phyloP scores from a whole-genome alignment of 2,797 vertebrate species.

The Mallotus villosus region DNA sequence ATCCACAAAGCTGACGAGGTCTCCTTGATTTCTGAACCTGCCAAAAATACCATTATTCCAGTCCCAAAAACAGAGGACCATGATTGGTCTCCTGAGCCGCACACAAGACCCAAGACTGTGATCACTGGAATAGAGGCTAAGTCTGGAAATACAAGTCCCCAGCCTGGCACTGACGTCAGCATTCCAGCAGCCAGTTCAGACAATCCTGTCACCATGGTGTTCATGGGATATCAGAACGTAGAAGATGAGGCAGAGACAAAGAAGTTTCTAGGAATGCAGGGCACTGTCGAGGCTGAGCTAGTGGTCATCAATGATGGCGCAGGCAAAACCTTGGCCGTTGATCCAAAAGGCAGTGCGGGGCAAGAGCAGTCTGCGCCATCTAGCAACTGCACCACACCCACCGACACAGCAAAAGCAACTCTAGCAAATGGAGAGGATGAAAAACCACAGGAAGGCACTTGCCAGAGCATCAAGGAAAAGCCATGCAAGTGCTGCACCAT shows the following conservation, averaged over 20 bases:
- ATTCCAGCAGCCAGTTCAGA: slow-evolving; percentile 73
- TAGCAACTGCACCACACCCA: slow-evolving; percentile 72
- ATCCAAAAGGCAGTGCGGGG: neutral
- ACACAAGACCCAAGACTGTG: slow-evolving; percentile 55
- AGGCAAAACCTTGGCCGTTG: slow-evolving; percentile 54
- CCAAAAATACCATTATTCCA: slow-evolving; percentile 26
- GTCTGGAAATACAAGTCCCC: slow-evolving; percentile 29
- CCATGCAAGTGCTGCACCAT: slow-evolving; percentile 85
- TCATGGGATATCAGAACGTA: slow-evolving; percentile 95
- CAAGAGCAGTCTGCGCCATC: slow-evolving; percentile 58
- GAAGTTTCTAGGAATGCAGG: slow-evolving; percentile 88
- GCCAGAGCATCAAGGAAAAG: slow-evolving; percentile 80
- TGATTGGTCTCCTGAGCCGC: neutral
- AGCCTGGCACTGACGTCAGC: neutral
- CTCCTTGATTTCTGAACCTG: slow-evolving; percentile 67
- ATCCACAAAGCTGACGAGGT: slow-evolving; percentile 89
- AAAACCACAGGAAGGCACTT: slow-evolving; percentile 58
- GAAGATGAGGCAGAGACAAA: slow-evolving; percentile 89
- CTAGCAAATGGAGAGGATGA: slow-evolving; percentile 43
- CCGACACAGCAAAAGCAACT: slow-evolving; percentile 12
- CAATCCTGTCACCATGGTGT: slow-evolving; percentile 93
- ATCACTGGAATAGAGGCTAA: slow-evolving; percentile 80
- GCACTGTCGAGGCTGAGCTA: slow-evolving; percentile 89
- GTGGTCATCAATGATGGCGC: slow-evolving; percentile 83
- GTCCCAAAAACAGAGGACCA: slow-evolving; percentile 73